Evolutionary conservation across 2,888 invertebrate species (phyloP), one percentile per base, ranked within the genome.

Genomic region (Cephalotes varians): DNA sequence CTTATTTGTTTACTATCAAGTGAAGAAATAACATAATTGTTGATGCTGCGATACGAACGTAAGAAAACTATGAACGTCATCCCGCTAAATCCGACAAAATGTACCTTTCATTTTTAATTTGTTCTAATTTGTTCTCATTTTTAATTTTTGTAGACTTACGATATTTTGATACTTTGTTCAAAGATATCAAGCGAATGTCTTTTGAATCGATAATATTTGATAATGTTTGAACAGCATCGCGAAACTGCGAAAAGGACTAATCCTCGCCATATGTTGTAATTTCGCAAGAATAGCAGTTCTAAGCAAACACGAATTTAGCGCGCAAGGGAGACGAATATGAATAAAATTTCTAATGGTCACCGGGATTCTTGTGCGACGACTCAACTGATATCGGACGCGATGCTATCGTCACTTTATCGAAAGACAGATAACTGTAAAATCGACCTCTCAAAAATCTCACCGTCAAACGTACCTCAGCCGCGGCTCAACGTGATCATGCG

Each of bases 361-460:
- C 56, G 72, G 51, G 40, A 79, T 71, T 79, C 71, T 12, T 44
- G 60, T 71, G 34, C 37, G 65, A 15, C 28, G 62, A 44, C 54
- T 74, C 58, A 65, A 40, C 69, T 74, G 86, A 87, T 88, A 87
- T 85, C 85, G 74, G 86, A 31, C 44, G 44, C 44, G 82, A 82
- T 87, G 80, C 56, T 87, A 90, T 88, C 90, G 82, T 64, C 47
- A 60, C 51, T 86, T 90, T 90, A 91, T 91, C 89, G 84, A 69
- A 65, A 84, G 81, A 62, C 56, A 18, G 91, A 91, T 91, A 91
- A 91, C 62, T 83, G 10, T 7, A 86, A n/a, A n/a, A 85, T 87
- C 81, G 83, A 85, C 77, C 81, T 86, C 85, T 85, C 60, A 81
- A 21, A 64, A 60, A 80, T 51, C 54, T 6, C 10, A n/a, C 31